phyloP scores from a whole-genome alignment of 2,113 vertebrate genomes.

The Ivindomyrus marchei region DNA sequence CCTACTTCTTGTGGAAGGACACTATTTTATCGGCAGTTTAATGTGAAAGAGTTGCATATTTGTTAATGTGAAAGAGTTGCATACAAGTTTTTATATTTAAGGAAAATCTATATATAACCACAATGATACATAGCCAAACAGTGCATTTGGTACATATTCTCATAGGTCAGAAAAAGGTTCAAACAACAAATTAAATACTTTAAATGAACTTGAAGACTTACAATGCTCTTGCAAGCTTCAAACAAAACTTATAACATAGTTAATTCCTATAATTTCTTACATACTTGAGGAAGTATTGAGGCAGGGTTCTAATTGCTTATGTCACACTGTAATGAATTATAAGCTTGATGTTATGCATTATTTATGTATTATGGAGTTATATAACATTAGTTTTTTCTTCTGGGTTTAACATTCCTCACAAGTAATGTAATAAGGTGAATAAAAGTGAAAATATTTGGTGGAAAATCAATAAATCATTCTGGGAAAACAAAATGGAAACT shows the following conservation, averaged over 20 bases:
- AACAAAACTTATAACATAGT: background rate
- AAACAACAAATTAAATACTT: background rate
- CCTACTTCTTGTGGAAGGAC: background rate
- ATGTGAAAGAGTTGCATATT: background rate
- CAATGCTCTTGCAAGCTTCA: background rate
- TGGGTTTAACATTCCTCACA: background rate
- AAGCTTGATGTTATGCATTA: background rate
- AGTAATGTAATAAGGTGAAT: background rate
- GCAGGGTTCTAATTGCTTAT: background rate
- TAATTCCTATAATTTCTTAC: background rate
- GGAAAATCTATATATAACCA: background rate
- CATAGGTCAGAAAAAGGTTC: background rate
- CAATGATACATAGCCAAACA: background rate
- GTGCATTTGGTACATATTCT: background rate
- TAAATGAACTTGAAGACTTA: background rate
- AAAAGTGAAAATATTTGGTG: background rate
- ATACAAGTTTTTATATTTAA: background rate
- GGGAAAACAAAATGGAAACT: background rate
- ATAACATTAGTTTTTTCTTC: background rate
- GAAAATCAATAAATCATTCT: constrained; percentile 6
- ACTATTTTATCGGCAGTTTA: background rate
- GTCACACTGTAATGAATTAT: background rate
- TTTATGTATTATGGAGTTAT: background rate
- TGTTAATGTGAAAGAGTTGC: background rate
- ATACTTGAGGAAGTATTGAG: background rate